These are phyloP conservation scores for Callimorpha dominula DNA, from an alignment of 2,888 invertebrate genomes.

Conservation along the genomic window DNA sequence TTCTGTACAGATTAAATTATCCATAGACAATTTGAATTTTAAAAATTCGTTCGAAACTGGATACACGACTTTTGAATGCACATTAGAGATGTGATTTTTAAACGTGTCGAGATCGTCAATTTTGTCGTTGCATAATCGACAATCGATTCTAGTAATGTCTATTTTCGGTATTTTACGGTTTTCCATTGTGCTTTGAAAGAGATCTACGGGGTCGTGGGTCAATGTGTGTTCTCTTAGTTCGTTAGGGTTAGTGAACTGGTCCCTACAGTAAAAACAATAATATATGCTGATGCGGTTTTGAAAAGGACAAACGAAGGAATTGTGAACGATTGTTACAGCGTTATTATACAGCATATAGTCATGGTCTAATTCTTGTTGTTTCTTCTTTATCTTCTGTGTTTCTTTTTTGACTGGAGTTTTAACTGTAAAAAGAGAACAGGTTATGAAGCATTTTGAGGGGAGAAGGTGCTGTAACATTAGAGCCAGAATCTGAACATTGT, in stretches of 20 bases:
- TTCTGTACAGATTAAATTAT: conserved; percentile 73
- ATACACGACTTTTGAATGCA: conserved; percentile 61
- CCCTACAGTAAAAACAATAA: conserved; percentile 79
- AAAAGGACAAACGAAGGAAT: conserved; percentile 78
- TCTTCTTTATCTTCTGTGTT: conserved; percentile 44
- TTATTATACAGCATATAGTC: conserved; percentile 71
- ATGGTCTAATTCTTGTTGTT: conserved; percentile 59
- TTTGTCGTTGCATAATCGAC: conserved; percentile 71
- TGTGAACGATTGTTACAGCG: conserved; percentile 69
- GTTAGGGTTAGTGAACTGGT: conserved; percentile 75
- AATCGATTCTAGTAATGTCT: conserved; percentile 78
- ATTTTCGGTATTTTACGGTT: conserved; percentile 79
- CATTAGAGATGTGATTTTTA: conserved; percentile 65
- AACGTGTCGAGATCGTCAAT: conserved; percentile 69
- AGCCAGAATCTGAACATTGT: no score
- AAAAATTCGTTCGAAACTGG: conserved; percentile 73
- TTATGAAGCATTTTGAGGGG: background rate
- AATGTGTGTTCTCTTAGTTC: conserved; percentile 76
- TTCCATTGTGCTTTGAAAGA: conserved; percentile 55
- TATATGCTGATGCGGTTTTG: conserved; percentile 76
- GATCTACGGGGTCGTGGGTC: conserved; percentile 65
- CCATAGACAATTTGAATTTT: conserved; percentile 70
- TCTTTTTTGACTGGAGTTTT: conserved; percentile 47
- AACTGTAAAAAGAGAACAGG: conserved; percentile 31
- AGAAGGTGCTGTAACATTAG: background rate